Evolutionary conservation across 2,113 vertebrate genomes (phyloP), one percentile per base, ranked within the genome.

Genomic region (Anhinga rufa): DNA sequence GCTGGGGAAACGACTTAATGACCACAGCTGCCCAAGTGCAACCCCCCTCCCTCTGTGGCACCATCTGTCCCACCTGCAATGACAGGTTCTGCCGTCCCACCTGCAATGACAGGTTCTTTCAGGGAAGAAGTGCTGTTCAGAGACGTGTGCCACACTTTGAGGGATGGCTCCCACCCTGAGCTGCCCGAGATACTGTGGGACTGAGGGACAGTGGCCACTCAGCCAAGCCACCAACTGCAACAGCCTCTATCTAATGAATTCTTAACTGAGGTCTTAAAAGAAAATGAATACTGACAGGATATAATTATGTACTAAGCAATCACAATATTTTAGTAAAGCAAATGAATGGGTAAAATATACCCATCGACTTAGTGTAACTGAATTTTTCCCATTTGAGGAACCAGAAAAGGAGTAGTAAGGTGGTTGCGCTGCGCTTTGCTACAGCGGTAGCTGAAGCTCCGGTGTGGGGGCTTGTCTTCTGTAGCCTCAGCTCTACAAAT

Each of bases 101-200:
- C n/a, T n/a, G 21, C 65, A 51, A 6, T 1, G 34, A 9, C 34
- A 40, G 61, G 76, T 5, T 64, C 68, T 61, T 10, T 64, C 0
- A 3, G 57, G 58, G 16, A 29, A 80, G 17, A 54, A 26, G 6
- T 9, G n/a, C 1, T 2, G 12, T 10, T 61, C 34, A 22, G 81
- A 78, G 78, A 65, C 2, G 0, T 61, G 42, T 75, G 11, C n/a
- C 28, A 4, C 9, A 2, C 40, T 38, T 34, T 7, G 13, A 57
- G 72, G 36, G 48, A 14, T 2, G 6, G 52, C 17, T 84, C 52
- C 82, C 34, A 12, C 40, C 29, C 84, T 29, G 62, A 68, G 48
- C 68, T 54, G 22, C 29, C 57, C 1, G 2, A 10, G 71, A 19
- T 4, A 3, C 10, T 3, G 14, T 0, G 0, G 31, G 69, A n/a